Base-by-base conservation (phyloP, 53 echinoderm and acorn worm genomes). In the Glandiceps talaboti region DNA sequence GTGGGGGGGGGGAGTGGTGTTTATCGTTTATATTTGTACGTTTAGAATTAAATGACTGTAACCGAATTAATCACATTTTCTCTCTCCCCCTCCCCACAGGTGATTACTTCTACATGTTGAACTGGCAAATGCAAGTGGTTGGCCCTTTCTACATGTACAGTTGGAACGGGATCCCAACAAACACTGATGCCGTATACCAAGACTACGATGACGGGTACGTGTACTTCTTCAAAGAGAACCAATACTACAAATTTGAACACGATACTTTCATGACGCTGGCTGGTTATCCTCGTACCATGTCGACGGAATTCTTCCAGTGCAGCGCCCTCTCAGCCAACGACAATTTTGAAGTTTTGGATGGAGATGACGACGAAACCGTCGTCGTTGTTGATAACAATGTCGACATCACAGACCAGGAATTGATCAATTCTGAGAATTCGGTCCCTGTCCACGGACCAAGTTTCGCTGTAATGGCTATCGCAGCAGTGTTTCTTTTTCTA, bases 131-230 rank as follows among this genome's bases (percentile, higher is more conserved):
- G 1, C n/a, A 32, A 0, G 79, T 97, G 77, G 87, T 86, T 28
- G 97, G 97, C 0, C 90, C 97, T 0, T 91, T 77, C 33, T 64
- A 27, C 0, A 77, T 89, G 27, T 32, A 74, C 10, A 80, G 86
- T 30, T 90, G 92, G 30, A 30, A 77, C 1, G 88, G 87, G 10
- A 80, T 90, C 0, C 82, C 85, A 14, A 64, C 29, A 27, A 86
- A 87, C 33, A 82, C 93, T 0, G 81, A 83, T 0, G 79, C 87
- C 26, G 82, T 86, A 27, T 64, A 91, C 26, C 93, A 97, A 74
- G 85, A 85, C 73, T 75, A 82, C 1, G 97, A 97, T 75, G 87
- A 93, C 76, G n/a, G n/a, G n/a, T 90, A 91, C 77, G 85, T 97
- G 25, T 93, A 97, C 32, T 91, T 97, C 84, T 97, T 97, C 78